Percentiles rank a stretch among this genome's conserved stretches.
Conservation (phyloP, 2,888 invertebrate genomes). For the Kuschelorhynchus macadamiae region DNA sequence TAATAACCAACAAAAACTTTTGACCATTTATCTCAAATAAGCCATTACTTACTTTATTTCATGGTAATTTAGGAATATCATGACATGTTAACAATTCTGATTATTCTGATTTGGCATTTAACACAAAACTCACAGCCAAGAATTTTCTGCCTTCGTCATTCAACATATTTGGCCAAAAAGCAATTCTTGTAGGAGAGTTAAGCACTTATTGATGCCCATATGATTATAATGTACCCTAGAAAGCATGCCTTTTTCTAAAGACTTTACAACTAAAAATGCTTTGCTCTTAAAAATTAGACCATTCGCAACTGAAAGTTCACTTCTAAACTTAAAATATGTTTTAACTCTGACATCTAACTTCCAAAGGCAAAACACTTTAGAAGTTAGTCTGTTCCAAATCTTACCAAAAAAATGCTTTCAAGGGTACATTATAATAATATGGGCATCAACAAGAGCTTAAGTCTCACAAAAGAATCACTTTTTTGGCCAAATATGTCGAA, state of each 20-base stretch:
- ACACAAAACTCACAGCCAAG: neutral
- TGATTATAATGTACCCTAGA: slow-evolving; percentile 27
- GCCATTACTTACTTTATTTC: neutral
- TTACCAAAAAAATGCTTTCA: slow-evolving; percentile 4
- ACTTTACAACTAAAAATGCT: slow-evolving; percentile 46
- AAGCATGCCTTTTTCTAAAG: slow-evolving; percentile 7
- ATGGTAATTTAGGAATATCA: slow-evolving; percentile 1
- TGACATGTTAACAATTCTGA: neutral
- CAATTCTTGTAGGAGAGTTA: neutral
- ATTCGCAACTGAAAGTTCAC: slow-evolving; percentile 39
- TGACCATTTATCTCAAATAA: slow-evolving; percentile 28
- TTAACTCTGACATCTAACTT: neutral
- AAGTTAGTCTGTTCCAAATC: slow-evolving; percentile 49
- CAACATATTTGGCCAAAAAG: neutral
- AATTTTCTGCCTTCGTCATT: neutral
- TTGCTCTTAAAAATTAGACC: slow-evolving; percentile 46
- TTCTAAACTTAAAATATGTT: slow-evolving; percentile 14
- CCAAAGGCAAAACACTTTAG: slow-evolving; percentile 40
- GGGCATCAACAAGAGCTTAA: slow-evolving; percentile 9
- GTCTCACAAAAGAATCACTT: neutral
- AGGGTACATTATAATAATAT: slow-evolving; percentile 32
- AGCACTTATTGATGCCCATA: slow-evolving; percentile 15
- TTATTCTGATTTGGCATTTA: too few relatives aligned
- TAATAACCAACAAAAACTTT: slow-evolving; percentile 30
- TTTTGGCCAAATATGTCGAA: slow-evolving; percentile 1